These are phyloP conservation scores for Campoplex nolae DNA, from an alignment of 2,888 invertebrate species.

Conservation along the genomic window DNA sequence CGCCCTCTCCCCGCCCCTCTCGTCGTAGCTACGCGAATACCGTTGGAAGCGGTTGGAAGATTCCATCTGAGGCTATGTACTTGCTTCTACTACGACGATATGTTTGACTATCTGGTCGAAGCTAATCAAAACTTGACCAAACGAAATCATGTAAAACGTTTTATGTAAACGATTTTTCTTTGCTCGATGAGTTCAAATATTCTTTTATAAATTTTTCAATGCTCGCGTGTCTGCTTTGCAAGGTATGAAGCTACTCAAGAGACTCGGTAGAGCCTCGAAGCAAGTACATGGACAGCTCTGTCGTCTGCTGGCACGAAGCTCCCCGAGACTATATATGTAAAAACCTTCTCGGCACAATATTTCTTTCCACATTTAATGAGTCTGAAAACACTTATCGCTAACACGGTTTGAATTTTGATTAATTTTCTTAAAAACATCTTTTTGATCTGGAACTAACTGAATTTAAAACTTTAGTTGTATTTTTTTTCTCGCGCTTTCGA, in stretches of 20 bases:
- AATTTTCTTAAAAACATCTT: not conserved
- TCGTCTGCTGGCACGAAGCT: too few relatives aligned
- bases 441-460: not conserved
- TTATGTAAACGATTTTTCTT: not conserved
- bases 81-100: not conserved
- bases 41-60: conserved; percentile 1
- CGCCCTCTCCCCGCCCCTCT: not conserved
- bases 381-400: not conserved
- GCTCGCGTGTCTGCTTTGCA: not conserved
- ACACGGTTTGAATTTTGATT: not conserved
- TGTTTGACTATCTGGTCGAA: not conserved
- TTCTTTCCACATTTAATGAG: not conserved
- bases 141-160: not conserved
- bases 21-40: not conserved
- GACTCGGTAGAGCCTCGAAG: too few relatives aligned
- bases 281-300: too few relatives aligned
- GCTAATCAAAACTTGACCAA: not conserved
- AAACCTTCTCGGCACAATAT: not conserved
- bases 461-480: not conserved
- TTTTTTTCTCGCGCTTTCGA: not conserved
- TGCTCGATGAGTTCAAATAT: not conserved
- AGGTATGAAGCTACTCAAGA: not conserved
- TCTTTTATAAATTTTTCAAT: too few relatives aligned
- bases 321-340: not conserved
- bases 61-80: not conserved